These are phyloP conservation scores for Drosophila melanosoma DNA, from an alignment of 2,888 invertebrate species.

Conservation along the genomic window DNA sequence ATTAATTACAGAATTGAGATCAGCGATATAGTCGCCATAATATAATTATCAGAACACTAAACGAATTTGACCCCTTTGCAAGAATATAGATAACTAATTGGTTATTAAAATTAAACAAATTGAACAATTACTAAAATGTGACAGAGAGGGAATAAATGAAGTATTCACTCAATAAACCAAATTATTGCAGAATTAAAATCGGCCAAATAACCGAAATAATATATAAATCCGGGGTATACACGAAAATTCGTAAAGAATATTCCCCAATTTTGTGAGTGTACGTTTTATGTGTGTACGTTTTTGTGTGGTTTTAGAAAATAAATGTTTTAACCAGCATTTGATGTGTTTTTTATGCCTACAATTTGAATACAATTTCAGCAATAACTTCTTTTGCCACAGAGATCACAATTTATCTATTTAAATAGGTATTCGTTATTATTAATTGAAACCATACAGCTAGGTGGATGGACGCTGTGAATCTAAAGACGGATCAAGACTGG, in stretches of 20 bases:
- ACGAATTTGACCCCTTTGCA: no score
- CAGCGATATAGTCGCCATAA: background rate
- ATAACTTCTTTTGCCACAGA: background rate
- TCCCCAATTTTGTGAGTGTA: background rate
- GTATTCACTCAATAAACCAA: background rate
- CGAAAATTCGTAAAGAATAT: background rate
- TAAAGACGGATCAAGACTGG: no score
- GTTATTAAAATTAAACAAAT: background rate
- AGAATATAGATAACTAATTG: background rate
- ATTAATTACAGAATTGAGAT: background rate
- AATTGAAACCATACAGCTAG: no score
- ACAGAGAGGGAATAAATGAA: background rate
- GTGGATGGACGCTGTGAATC: background rate
- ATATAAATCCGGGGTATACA: background rate
- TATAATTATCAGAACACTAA: background rate
- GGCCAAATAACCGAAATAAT: background rate
- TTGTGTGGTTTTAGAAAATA: background rate
- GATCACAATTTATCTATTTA: background rate
- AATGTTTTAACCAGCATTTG: conserved; percentile 1
- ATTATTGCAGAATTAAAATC: background rate
- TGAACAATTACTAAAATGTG: background rate
- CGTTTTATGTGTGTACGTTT: background rate
- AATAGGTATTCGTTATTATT: background rate
- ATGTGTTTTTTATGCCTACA: background rate
- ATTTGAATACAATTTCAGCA: background rate